Conservation (phyloP, 2,797 vertebrate species). For the Typhlichthys subterraneus region DNA sequence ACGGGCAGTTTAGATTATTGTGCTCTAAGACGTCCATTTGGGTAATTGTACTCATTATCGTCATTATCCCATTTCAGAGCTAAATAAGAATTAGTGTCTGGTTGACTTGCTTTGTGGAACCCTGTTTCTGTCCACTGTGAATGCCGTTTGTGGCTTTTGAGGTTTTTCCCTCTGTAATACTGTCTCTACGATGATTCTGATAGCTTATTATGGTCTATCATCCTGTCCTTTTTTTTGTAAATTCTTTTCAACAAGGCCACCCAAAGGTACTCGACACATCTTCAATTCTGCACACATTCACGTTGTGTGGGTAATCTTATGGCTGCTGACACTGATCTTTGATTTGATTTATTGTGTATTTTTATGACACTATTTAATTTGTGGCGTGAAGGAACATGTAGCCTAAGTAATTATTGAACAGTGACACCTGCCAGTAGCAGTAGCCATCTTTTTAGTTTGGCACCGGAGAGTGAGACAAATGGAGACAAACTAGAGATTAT, state of each 20-base stretch:
- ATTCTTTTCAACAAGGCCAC: neutral
- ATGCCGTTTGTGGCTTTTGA: slow-evolving; percentile 13
- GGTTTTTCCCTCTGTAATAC: slow-evolving; percentile 1
- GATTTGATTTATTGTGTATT: too few species aligned
- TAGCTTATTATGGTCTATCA: slow-evolving; percentile 2
- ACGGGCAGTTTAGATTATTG: slow-evolving; percentile 69
- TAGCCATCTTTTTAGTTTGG: too few species aligned
- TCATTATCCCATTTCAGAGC: slow-evolving; percentile 64
- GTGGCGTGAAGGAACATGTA: too few species aligned
- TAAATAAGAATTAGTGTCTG: slow-evolving; percentile 56
- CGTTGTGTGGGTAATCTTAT: too few species aligned
- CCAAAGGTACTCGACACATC: too few species aligned
- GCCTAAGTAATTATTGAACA: too few species aligned
- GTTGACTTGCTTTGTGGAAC: slow-evolving; percentile 25
- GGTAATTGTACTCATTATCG: slow-evolving; percentile 71
- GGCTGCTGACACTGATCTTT: too few species aligned
- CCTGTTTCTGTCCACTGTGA: slow-evolving; percentile 20
- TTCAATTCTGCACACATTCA: too few species aligned
- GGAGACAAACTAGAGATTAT: too few species aligned
- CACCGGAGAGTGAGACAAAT: too few species aligned
- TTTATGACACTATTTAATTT: too few species aligned
- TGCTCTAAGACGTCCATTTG: slow-evolving; percentile 60
- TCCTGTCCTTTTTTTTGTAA: slow-evolving; percentile 19
- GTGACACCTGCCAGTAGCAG: too few species aligned
- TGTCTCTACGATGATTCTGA: neutral